These are phyloP conservation scores for Formicarius rufipectus DNA, from an alignment of 2,113 vertebrate species.

Conservation along the genomic window DNA sequence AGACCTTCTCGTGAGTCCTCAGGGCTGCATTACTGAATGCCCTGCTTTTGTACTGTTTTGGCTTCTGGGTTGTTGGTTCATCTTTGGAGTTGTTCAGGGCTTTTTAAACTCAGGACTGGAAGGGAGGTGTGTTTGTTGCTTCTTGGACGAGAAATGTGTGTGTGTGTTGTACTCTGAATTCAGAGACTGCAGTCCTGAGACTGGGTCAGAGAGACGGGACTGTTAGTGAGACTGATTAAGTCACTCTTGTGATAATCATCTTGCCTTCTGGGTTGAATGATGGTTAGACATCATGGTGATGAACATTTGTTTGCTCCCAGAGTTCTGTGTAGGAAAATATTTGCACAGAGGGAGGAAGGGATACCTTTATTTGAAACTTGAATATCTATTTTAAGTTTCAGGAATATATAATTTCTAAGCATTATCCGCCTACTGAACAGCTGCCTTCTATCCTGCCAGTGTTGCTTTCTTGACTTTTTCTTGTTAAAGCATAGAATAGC, in stretches of 20 bases:
- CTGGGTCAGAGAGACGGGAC: neutral
- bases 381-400: slow-evolving; percentile 60
- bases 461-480: slow-evolving; percentile 18
- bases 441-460: slow-evolving; percentile 36
- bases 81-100: neutral
- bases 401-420: slow-evolving; percentile 57
- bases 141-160: neutral
- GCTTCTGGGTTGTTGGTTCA: neutral
- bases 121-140: neutral
- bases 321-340: slow-evolving; percentile 30
- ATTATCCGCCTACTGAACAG: slow-evolving; percentile 64
- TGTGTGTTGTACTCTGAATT: neutral
- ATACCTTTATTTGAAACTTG: slow-evolving; percentile 50
- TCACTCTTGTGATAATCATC: neutral
- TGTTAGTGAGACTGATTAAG: neutral
- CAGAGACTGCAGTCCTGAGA: neutral
- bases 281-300: neutral
- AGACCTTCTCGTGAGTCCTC: neutral
- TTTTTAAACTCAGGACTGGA: neutral
- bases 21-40: neutral
- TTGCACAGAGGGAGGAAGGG: slow-evolving; percentile 34
- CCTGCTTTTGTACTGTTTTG: neutral
- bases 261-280: neutral
- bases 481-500: neutral
- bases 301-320: slow-evolving; percentile 6